phyloP scores from a whole-genome alignment of 64 coral and sea anemone species.

The Platygyra sinensis region DNA sequence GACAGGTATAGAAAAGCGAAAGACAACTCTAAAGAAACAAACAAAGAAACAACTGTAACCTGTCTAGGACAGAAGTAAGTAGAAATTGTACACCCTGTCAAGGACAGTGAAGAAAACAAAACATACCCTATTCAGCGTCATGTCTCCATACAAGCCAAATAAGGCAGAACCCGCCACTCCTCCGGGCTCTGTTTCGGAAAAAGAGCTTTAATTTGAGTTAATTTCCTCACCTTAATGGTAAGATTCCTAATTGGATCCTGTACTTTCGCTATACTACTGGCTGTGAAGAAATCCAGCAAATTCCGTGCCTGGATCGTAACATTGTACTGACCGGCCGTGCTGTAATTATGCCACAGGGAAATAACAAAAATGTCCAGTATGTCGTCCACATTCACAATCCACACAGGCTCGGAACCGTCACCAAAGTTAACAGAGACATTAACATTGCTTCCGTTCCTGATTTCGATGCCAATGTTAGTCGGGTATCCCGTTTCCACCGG shows the following conservation, averaged over 20 bases:
- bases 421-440: slow-evolving; percentile 20
- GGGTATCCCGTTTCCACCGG: slow-evolving; percentile 13
- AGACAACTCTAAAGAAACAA: too few species aligned
- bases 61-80: too few species aligned
- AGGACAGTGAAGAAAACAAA: too few species aligned
- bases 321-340: background rate
- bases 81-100: too few species aligned
- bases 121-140: too few species aligned
- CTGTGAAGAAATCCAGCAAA: background rate
- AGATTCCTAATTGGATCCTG: slow-evolving; percentile 20
- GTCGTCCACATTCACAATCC: slow-evolving; percentile 1
- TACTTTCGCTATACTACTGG: slow-evolving; percentile 11
- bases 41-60: too few species aligned
- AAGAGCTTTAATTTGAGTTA: background rate
- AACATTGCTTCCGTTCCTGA: slow-evolving; percentile 40
- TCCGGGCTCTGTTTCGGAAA: too few species aligned
- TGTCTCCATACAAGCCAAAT: too few species aligned
- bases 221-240: slow-evolving; percentile 49
- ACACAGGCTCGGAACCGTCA: slow-evolving; percentile 4
- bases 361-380: slow-evolving; percentile 50
- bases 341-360: slow-evolving; percentile 64
- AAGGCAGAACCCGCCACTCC: too few species aligned
- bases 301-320: slow-evolving; percentile 57
- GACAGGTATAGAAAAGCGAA: too few species aligned
- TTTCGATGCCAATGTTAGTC: slow-evolving; percentile 23